Percentiles rank a stretch among this genome's conserved stretches.
Evolutionary conservation across 1,140 invertebrate genomes (phyloP).

Genomic region (Doryteuthis pealeii): DNA sequence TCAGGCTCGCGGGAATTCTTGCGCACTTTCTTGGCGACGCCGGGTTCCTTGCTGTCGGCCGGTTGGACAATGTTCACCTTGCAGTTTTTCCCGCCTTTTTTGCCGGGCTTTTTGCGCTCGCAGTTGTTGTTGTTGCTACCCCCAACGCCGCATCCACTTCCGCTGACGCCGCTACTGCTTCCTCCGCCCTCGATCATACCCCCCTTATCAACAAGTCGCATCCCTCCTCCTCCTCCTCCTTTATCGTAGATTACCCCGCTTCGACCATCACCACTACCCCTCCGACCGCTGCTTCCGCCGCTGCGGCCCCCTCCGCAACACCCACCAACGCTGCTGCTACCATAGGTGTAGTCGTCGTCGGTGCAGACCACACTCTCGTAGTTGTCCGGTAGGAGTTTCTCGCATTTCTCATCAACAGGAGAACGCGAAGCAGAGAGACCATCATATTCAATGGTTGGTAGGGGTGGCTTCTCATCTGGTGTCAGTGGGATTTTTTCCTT

Average conservation of each 20-base stretch:
- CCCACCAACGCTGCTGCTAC: not conserved
- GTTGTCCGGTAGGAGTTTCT: not conserved
- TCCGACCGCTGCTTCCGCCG: not conserved
- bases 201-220: not conserved
- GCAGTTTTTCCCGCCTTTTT: slow-evolving; percentile 65
- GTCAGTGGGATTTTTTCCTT: too few relatives aligned
- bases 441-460: not conserved
- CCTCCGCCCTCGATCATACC: not conserved
- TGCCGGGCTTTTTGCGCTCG: slow-evolving; percentile 62
- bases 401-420: not conserved
- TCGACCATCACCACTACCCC: not conserved
- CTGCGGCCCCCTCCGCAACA: not conserved
- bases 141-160: slow-evolving; percentile 65
- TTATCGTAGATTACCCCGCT: too few relatives aligned
- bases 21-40: slow-evolving; percentile 22
- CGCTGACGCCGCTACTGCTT: slow-evolving; percentile 62
- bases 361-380: not conserved
- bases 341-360: not conserved
- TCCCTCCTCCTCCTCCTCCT: not conserved
- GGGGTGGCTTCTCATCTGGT: not conserved
- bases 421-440: not conserved
- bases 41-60: slow-evolving; percentile 55
- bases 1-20: not conserved
- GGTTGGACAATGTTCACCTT: slow-evolving; percentile 63
- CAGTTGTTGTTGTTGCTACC: slow-evolving; percentile 42